Evolutionary conservation across 2,797 vertebrate genomes (phyloP).

Genomic region (Sebastes glaucus): DNA sequence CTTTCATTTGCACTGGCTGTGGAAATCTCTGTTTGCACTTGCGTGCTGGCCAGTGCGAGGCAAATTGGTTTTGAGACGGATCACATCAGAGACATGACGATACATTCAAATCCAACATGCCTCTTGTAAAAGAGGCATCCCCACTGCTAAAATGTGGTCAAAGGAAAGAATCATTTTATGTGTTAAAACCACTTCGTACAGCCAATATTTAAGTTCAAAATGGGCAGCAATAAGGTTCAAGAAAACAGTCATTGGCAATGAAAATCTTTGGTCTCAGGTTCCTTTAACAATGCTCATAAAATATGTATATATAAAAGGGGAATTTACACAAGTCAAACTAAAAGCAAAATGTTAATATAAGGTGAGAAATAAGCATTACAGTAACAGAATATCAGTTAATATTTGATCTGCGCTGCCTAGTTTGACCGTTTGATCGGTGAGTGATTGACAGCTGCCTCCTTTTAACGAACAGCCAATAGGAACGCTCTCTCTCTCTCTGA

Average conservation of each 20-base stretch:
- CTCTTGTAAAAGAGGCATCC: not conserved
- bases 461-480: no score
- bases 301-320: no score
- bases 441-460: no score
- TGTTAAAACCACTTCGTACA: rapidly evolving
- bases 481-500: no score
- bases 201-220: rapidly evolving
- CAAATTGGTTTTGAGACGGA: conserved; percentile 69
- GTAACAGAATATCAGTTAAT: no score
- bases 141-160: not conserved
- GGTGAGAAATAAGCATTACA: no score
- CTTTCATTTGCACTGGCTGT: conserved; percentile 60
- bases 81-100: conserved; percentile 61
- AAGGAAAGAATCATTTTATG: not conserved
- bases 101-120: conserved; percentile 61
- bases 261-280: no score
- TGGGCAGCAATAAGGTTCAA: not conserved
- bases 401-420: no score
- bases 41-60: conserved; percentile 35
- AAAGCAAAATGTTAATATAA: rapidly evolving
- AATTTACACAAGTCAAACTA: rapidly evolving
- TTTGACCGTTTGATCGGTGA: no score
- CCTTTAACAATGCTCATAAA: no score
- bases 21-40: conserved; percentile 66
- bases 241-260: no score